These are phyloP conservation scores for Drepanosiphum platanoidis DNA, from an alignment of 2,888 invertebrate species.

Conservation along the genomic window DNA sequence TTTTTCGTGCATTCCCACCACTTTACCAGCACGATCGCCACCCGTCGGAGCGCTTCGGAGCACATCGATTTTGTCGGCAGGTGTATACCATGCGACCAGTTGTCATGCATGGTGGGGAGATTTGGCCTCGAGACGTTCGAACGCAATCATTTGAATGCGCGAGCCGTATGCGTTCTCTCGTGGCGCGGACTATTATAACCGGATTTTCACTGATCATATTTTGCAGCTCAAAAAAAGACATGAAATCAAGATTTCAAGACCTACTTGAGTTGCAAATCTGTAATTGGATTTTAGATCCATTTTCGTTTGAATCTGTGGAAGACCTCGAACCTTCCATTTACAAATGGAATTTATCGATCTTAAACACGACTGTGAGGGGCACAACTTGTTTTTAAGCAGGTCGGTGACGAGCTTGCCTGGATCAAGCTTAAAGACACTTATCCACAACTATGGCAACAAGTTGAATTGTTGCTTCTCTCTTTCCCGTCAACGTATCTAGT, in stretches of 20 bases:
- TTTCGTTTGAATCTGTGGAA: constrained; percentile 22
- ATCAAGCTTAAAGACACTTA: background rate
- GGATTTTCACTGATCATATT: constrained; percentile 53
- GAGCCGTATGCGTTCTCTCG: too few relatives aligned
- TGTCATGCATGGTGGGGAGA: too few relatives aligned
- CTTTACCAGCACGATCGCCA: too few relatives aligned
- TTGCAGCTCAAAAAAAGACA: constrained; percentile 52
- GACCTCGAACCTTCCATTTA: constrained; percentile 49
- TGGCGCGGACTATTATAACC: too few relatives aligned
- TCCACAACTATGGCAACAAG: constrained; percentile 14
- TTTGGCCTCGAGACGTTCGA: too few relatives aligned
- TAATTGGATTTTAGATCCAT: constrained; percentile 42
- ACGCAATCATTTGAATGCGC: too few relatives aligned
- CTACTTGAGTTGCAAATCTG: constrained; percentile 35
- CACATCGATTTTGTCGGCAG: too few relatives aligned
- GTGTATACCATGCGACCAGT: too few relatives aligned
- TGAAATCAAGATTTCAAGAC: constrained; percentile 46
- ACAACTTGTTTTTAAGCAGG: constrained; percentile 44
- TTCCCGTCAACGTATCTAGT: constrained; percentile 27
- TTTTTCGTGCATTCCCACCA: too few relatives aligned
- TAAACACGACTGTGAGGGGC: constrained; percentile 50
- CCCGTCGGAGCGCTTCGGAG: too few relatives aligned
- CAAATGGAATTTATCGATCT: constrained; percentile 51
- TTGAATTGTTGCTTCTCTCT: constrained; percentile 33
- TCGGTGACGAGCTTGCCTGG: background rate